A percentile compares a stretch with the other conserved stretches of the same genome.
Conservation (phyloP, 2,888 invertebrate species). For the Cabera pusaria region DNA sequence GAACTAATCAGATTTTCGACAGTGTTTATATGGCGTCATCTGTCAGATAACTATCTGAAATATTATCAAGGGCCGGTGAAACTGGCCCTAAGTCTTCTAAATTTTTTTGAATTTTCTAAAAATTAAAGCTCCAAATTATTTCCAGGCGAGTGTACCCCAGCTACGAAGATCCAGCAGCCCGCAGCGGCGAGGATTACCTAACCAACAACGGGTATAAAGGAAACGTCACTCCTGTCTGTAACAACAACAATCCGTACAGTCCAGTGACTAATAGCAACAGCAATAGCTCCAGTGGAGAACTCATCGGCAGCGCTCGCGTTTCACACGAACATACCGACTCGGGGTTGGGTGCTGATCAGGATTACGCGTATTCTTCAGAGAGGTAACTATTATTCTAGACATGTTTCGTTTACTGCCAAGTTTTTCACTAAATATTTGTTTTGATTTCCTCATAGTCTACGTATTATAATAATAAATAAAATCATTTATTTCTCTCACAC, state of each 20-base stretch:
- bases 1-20: no score
- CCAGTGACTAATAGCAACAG: conserved; percentile 79
- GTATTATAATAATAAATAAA: no score
- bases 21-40: no score
- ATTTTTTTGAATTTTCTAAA: no score
- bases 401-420: no score
- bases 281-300: conserved; percentile 79
- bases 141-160: conserved; percentile 72
- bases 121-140: conserved; percentile 23
- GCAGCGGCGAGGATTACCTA: conserved; percentile 66
- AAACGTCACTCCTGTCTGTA: conserved; percentile 62
- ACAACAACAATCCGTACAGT: conserved; percentile 77
- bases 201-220: conserved; percentile 75
- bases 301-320: conserved; percentile 81
- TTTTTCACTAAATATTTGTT: no score
- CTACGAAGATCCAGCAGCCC: conserved; percentile 63
- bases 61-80: no score
- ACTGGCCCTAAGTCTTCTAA: no score
- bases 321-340: conserved; percentile 91
- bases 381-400: conserved; percentile 77
- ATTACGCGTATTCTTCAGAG: conserved; percentile 88
- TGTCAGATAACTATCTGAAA: no score
- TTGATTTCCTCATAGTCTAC: no score
- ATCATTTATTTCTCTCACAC: no score
- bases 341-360: conserved; percentile 89